Conservation (phyloP, 2,888 invertebrate species). For the Dynastes hyllus region DNA sequence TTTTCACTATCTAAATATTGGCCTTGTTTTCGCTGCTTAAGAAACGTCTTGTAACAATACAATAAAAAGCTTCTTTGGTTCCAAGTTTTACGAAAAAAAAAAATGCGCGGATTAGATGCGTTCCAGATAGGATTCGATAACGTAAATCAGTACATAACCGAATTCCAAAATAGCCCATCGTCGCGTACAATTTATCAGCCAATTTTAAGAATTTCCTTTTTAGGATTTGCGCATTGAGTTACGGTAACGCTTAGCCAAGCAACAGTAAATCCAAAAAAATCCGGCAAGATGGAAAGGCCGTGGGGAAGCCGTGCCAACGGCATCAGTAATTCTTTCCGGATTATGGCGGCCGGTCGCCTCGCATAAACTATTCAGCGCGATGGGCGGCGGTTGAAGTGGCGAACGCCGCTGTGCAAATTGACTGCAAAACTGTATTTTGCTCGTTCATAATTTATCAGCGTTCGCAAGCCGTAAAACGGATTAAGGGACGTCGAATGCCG, state of each 20-base stretch:
- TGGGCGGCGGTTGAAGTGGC: slow-evolving; percentile 20
- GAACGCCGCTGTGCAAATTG: slow-evolving; percentile 26
- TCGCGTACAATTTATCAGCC: neutral
- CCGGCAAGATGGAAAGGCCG: neutral
- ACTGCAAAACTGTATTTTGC: slow-evolving; percentile 40
- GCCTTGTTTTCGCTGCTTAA: no score
- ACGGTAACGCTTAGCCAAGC: slow-evolving; percentile 18
- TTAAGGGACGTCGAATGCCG: slow-evolving; percentile 26
- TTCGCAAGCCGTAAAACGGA: slow-evolving; percentile 31
- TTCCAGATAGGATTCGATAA: no score
- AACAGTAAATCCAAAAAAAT: slow-evolving; percentile 21
- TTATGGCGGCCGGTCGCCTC: slow-evolving; percentile 22
- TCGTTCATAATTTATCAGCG: slow-evolving; percentile 33
- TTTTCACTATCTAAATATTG: no score
- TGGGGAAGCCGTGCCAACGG: slow-evolving; percentile 16
- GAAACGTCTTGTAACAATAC: no score
- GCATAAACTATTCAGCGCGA: slow-evolving; percentile 32
- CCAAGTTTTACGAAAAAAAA: no score
- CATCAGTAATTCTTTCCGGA: slow-evolving; percentile 24
- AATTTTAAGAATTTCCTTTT: neutral
- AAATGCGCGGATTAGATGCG: no score
- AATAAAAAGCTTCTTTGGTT: no score
- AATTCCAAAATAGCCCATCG: neutral
- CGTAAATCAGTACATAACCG: neutral
- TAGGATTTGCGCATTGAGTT: slow-evolving; percentile 1